A percentile compares a stretch with the other conserved stretches of the same genome.
Conservation (phyloP, 1,140 invertebrate species). For the Drosophila parabipectinata region DNA sequence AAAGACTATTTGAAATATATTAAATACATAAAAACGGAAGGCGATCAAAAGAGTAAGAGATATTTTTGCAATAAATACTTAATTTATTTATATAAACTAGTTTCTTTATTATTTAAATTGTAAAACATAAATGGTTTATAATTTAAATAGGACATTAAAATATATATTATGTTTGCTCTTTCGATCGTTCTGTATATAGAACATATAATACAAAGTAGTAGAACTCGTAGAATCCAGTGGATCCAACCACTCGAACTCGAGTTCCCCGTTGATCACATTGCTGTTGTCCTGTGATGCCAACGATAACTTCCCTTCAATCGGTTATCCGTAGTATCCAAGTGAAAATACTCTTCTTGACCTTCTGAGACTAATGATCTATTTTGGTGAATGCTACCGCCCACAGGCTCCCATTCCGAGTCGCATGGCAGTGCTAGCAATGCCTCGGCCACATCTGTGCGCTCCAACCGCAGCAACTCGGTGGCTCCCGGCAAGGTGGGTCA, state of each 20-base stretch:
- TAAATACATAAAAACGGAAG: not conserved
- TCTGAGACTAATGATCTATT: constrained; percentile 7
- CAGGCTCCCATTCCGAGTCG: constrained; percentile 67
- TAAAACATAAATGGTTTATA: no score
- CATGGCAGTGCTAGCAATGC: constrained; percentile 78
- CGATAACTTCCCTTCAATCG: constrained; percentile 46
- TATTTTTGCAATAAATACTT: no score
- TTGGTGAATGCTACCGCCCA: constrained; percentile 6
- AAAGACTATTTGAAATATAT: constrained; percentile 2
- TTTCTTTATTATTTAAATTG: no score
- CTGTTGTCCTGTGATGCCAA: constrained; percentile 47
- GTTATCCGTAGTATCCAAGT: constrained; percentile 36
- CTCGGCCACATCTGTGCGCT: constrained; percentile 76
- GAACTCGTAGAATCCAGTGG: constrained; percentile 7
- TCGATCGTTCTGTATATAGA: constrained; percentile 6
- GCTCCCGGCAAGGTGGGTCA: constrained; percentile 73
- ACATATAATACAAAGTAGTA: constrained; percentile 22
- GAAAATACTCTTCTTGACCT: not conserved
- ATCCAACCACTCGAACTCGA: constrained; percentile 5
- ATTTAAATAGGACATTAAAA: no score
- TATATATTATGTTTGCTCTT: not conserved
- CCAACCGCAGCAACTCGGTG: constrained; percentile 81
- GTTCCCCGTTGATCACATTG: constrained; percentile 40
- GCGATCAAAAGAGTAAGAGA: not conserved
- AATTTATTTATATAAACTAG: no score